These are phyloP conservation scores for Lanistes nyassanus DNA, from an alignment of 1,140 invertebrate genomes.

Conservation along the genomic window DNA sequence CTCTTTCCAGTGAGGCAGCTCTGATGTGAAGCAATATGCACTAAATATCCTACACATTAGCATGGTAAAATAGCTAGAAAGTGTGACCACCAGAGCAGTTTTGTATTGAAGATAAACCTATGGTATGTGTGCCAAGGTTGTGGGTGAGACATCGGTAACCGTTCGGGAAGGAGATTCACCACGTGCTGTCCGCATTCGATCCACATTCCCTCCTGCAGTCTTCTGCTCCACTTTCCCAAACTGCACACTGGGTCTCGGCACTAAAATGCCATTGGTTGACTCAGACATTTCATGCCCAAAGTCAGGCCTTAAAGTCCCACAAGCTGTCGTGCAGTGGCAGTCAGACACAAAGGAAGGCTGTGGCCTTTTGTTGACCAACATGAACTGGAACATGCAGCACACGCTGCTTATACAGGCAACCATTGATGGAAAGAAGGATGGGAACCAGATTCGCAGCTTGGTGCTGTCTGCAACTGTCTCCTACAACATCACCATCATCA, in stretches of 20 bases:
- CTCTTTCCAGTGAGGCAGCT: not conserved
- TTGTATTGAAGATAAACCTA: too few species aligned
- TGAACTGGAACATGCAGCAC: slow-evolving; percentile 38
- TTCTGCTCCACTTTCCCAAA: slow-evolving; percentile 27
- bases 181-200: slow-evolving; percentile 24
- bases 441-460: slow-evolving; percentile 34
- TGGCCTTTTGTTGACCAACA: slow-evolving; percentile 33
- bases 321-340: slow-evolving; percentile 24
- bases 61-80: too few species aligned
- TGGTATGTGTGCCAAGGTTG: slow-evolving; percentile 24
- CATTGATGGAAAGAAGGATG: slow-evolving; percentile 44
- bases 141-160: slow-evolving; percentile 22
- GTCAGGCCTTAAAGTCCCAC: slow-evolving; percentile 21
- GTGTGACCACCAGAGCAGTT: too few species aligned
- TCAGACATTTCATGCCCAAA: slow-evolving; percentile 10
- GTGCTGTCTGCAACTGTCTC: slow-evolving; percentile 15
- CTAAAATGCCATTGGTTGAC: not conserved
- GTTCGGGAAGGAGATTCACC: slow-evolving; percentile 34
- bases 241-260: not conserved
- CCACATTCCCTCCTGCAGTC: slow-evolving; percentile 38
- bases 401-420: slow-evolving; percentile 37
- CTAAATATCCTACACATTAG: too few species aligned
- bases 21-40: too few species aligned
- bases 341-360: slow-evolving; percentile 24
- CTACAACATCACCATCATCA: not conserved